Percentiles rank a stretch among this genome's conserved stretches.
phyloP scores from a whole-genome alignment of 1,140 invertebrate species.

The Hyles euphorbiae region DNA sequence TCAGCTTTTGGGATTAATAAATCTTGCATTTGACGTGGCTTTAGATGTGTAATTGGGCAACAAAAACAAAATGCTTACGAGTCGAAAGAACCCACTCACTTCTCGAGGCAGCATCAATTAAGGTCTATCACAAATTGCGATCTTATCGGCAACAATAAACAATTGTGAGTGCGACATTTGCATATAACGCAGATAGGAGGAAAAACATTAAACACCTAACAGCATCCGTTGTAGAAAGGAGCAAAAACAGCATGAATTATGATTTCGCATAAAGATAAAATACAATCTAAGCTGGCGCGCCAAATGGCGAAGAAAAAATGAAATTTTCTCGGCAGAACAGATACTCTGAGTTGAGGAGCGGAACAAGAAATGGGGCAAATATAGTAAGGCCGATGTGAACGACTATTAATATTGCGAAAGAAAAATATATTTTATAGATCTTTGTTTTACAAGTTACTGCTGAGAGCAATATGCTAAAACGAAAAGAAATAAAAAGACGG shows the following conservation, averaged over 20 bases:
- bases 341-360: conserved; percentile 35
- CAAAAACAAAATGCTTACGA: conserved; percentile 1
- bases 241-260: conserved; percentile 68
- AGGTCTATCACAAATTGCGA: conserved; percentile 29
- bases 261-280: conserved; percentile 72
- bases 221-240: conserved; percentile 36
- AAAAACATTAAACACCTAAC: conserved; percentile 60
- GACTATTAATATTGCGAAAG: conserved; percentile 12
- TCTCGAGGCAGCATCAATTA: conserved; percentile 30
- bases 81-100: conserved; percentile 4
- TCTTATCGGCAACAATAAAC: conserved; percentile 42
- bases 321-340: conserved; percentile 53
- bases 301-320: conserved; percentile 65
- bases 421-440: conserved; percentile 9
- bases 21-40: conserved; percentile 6
- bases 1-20: conserved; percentile 24
- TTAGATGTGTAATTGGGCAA: background rate
- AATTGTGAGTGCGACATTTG: conserved; percentile 42
- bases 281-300: conserved; percentile 62
- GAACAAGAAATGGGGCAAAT: conserved; percentile 36
- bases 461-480: too few relatives aligned
- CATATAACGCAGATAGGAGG: conserved; percentile 43
- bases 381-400: conserved; percentile 15
- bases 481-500: too few relatives aligned
- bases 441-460: too few relatives aligned